Conservation (phyloP, 2,113 vertebrate genomes). For the Chunga burmeisteri region DNA sequence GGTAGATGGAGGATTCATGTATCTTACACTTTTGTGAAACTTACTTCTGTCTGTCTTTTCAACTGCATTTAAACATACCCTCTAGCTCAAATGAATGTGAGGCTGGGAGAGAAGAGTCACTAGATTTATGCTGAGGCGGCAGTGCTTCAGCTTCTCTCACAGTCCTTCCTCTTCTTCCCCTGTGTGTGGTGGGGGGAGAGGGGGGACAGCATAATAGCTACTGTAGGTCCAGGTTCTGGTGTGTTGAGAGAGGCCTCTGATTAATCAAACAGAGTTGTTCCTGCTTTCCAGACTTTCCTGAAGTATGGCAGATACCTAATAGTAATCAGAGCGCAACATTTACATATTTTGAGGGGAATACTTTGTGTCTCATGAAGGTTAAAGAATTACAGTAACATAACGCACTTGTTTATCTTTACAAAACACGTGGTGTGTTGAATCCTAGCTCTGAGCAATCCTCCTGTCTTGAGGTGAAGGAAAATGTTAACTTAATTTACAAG, state of each 20-base stretch:
- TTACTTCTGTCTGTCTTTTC: not conserved
- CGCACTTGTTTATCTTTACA: slow-evolving; percentile 41
- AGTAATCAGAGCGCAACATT: not conserved
- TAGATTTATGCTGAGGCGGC: not conserved
- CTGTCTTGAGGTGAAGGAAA: slow-evolving; percentile 58
- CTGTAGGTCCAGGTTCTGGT: not conserved
- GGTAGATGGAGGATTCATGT: not conserved
- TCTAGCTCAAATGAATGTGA: not conserved
- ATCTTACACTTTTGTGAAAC: not conserved
- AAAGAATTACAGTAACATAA: slow-evolving; percentile 12
- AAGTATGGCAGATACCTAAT: not conserved
- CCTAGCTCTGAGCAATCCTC: slow-evolving; percentile 46
- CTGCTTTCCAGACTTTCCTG: not conserved
- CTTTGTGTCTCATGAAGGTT: not conserved
- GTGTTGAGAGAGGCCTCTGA: not conserved
- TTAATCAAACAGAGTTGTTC: not conserved
- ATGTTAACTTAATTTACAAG: slow-evolving; percentile 62
- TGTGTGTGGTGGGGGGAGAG: not conserved
- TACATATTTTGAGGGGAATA: slow-evolving; percentile 31
- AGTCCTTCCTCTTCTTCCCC: not conserved
- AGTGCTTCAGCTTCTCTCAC: not conserved
- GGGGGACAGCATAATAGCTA: not conserved
- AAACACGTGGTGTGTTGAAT: slow-evolving; percentile 38
- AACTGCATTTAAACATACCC: not conserved
- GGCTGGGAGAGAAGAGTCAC: not conserved